These are phyloP conservation scores for Luffia ferchaultella DNA, from an alignment of 2,888 invertebrate genomes.

Conservation along the genomic window DNA sequence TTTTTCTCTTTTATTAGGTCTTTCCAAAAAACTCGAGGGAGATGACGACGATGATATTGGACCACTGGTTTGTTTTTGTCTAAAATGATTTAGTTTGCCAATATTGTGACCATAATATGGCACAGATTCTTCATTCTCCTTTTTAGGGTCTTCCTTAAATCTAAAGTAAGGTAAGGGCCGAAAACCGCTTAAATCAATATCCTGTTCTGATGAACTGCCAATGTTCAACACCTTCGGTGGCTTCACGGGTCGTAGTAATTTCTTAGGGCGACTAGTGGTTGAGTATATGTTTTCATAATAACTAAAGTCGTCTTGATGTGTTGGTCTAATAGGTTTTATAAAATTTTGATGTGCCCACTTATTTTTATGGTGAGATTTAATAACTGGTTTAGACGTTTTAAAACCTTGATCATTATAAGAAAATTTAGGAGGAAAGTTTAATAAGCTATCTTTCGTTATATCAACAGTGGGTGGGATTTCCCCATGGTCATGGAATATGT, in stretches of 20 bases:
- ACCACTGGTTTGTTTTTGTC: slow-evolving; percentile 28
- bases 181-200: slow-evolving; percentile 31
- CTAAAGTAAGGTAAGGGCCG: slow-evolving; percentile 35
- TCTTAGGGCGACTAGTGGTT: slow-evolving; percentile 28
- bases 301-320: slow-evolving; percentile 31
- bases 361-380: slow-evolving; percentile 26
- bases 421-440: slow-evolving; percentile 37
- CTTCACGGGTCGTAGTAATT: slow-evolving; percentile 25
- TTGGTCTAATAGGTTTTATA: slow-evolving; percentile 23
- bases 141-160: slow-evolving; percentile 31
- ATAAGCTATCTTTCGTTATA: slow-evolving; percentile 35
- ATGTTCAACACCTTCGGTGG: slow-evolving; percentile 19
- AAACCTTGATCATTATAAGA: slow-evolving; percentile 47
- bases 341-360: slow-evolving; percentile 31
- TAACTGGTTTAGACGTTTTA: slow-evolving; percentile 24
- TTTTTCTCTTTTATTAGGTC: no score
- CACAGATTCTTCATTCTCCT: no score
- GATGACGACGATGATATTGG: slow-evolving; percentile 40
- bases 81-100: slow-evolving; percentile 32
- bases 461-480: slow-evolving; percentile 44
- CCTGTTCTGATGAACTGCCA: slow-evolving; percentile 23
- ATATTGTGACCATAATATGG: slow-evolving; percentile 23
- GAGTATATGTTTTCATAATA: slow-evolving; percentile 49
- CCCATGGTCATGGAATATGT: slow-evolving; percentile 57
- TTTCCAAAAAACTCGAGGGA: slow-evolving; percentile 45